Percentiles rank a stretch among this genome's conserved stretches.
phyloP scores from a whole-genome alignment of 1,140 invertebrate species.

The Apocrypta bakeri region DNA sequence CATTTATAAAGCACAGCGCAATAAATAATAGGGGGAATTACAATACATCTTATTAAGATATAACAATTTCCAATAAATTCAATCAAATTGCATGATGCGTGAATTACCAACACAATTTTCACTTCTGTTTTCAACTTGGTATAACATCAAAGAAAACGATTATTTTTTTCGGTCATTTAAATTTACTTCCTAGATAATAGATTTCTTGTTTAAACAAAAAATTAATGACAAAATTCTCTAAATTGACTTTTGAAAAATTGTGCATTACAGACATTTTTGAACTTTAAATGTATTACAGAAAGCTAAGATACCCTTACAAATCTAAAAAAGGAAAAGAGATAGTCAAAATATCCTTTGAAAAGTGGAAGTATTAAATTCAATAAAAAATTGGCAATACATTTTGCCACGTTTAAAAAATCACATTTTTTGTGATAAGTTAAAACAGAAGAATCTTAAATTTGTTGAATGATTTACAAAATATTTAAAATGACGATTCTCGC shows the following conservation, averaged over 20 bases:
- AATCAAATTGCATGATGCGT: conserved; percentile 29
- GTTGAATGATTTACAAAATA: background rate
- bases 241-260: conserved; percentile 4
- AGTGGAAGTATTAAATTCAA: background rate
- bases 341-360: background rate
- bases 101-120: background rate
- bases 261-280: background rate
- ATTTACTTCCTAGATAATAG: background rate
- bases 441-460: background rate
- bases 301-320: background rate
- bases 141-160: background rate
- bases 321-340: background rate
- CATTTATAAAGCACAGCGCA: conserved; percentile 33
- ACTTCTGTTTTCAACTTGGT: background rate
- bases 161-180: background rate
- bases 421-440: background rate
- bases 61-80: conserved; percentile 33
- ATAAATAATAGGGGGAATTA: conserved; percentile 34
- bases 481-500: background rate
- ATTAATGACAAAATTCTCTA: background rate
- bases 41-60: conserved; percentile 3
- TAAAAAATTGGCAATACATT: background rate
- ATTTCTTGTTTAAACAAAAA: background rate
- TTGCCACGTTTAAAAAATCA: background rate
- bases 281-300: background rate